phyloP scores from a whole-genome alignment of 2,113 vertebrate species.

The Enhydra lutris region DNA sequence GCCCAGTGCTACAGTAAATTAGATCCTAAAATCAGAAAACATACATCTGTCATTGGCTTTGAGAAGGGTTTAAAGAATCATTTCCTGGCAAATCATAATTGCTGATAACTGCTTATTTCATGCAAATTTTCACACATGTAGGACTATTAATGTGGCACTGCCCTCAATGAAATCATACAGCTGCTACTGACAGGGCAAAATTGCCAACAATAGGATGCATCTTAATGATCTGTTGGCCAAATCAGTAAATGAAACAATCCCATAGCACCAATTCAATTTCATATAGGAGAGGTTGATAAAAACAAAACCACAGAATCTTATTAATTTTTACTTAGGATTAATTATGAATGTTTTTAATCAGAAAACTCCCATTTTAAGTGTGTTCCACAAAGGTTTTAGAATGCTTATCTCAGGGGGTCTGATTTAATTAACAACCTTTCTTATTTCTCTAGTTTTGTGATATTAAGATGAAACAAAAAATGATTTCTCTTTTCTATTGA shows the following conservation, averaged over 20 bases:
- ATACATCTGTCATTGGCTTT: slow-evolving; percentile 67
- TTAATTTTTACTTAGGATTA: slow-evolving; percentile 15
- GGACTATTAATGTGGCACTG: slow-evolving; percentile 51
- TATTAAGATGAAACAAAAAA: background rate
- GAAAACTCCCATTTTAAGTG: slow-evolving; percentile 10
- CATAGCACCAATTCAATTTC: background rate
- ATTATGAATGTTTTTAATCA: slow-evolving; percentile 17
- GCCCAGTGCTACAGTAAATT: slow-evolving; percentile 62
- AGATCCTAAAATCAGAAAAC: slow-evolving; percentile 62
- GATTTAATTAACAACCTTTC: slow-evolving; percentile 35
- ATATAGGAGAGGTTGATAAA: background rate
- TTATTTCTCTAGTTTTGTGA: background rate
- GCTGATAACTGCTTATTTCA: slow-evolving; percentile 76
- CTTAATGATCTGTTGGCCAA: background rate
- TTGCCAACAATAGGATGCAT: background rate
- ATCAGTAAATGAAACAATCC: background rate
- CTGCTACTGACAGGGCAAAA: slow-evolving; percentile 17
- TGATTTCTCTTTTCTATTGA: background rate
- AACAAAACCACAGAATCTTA: background rate
- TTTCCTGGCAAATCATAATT: slow-evolving; percentile 71
- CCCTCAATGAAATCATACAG: slow-evolving; percentile 40
- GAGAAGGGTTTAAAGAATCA: slow-evolving; percentile 65
- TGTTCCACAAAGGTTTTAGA: background rate
- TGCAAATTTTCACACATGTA: slow-evolving; percentile 50
- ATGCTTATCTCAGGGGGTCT: background rate